Percentiles rank a stretch among this genome's conserved stretches.
Evolutionary conservation across 2,888 invertebrate genomes (phyloP).

Genomic region (Lordiphosa fenestrarum): DNA sequence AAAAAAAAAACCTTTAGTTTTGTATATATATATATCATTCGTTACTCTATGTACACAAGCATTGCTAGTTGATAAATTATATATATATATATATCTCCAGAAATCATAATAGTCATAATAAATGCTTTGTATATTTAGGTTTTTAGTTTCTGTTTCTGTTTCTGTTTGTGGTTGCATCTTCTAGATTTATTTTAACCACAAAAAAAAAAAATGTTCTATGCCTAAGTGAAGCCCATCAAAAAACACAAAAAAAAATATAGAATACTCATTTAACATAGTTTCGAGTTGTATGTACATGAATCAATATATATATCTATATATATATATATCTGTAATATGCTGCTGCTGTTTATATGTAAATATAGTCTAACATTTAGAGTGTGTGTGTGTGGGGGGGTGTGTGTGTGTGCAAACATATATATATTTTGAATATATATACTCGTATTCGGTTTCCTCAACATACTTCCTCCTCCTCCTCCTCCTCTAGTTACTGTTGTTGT

Average conservation of each 20-base stretch:
- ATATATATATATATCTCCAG: too few species aligned
- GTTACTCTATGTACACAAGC: slow-evolving; percentile 1
- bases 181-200: slow-evolving; percentile 42
- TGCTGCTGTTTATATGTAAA: slow-evolving; percentile 16
- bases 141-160: slow-evolving; percentile 17
- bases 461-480: too few species aligned
- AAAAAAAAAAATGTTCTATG: slow-evolving; percentile 33
- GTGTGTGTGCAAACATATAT: slow-evolving; percentile 51
- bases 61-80: background rate
- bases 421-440: slow-evolving; percentile 68
- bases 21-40: background rate
- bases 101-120: too few species aligned
- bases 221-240: slow-evolving; percentile 32
- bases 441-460: slow-evolving; percentile 13
- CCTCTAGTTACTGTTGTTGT: slow-evolving; percentile 18
- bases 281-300: slow-evolving; percentile 55
- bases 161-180: slow-evolving; percentile 42
- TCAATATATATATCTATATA: slow-evolving; percentile 51
- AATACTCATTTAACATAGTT: slow-evolving; percentile 29
- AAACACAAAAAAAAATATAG: slow-evolving; percentile 17
- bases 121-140: slow-evolving; percentile 27
- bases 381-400: slow-evolving; percentile 34
- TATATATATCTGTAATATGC: slow-evolving; percentile 16
- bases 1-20: slow-evolving; percentile 39
- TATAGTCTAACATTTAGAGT: slow-evolving; percentile 4